Evolutionary conservation across 2,888 invertebrate species (phyloP).

Genomic region (Caenorhabditis imperialis): DNA sequence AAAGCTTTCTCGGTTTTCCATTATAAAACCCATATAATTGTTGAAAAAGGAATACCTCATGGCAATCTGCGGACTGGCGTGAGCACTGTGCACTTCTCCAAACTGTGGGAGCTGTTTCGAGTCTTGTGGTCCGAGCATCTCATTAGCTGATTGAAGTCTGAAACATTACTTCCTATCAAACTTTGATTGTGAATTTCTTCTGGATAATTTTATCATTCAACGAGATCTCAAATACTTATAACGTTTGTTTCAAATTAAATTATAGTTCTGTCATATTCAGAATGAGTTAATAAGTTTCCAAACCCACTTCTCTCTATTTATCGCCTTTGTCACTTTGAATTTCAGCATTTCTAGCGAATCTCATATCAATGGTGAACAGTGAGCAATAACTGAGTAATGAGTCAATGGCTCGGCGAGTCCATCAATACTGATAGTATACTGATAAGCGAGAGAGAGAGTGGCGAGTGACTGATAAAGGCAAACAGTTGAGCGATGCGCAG

Average conservation of each 20-base stretch:
- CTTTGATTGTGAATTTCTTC: background rate
- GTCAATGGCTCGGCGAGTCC: too few species aligned
- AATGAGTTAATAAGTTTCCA: background rate
- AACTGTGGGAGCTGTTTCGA: constrained; percentile 36
- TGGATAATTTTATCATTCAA: background rate
- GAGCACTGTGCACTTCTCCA: constrained; percentile 47
- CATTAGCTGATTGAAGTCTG: constrained; percentile 62
- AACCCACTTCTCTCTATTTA: constrained; percentile 28
- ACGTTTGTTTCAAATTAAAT: too few species aligned
- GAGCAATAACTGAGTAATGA: too few species aligned
- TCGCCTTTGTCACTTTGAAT: constrained; percentile 33
- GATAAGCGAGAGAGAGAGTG: too few species aligned
- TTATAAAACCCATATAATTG: too few species aligned
- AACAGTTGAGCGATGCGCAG: too few species aligned
- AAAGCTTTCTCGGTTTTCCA: too few species aligned
- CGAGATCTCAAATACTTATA: too few species aligned
- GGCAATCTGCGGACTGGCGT: constrained; percentile 51
- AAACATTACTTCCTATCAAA: too few species aligned
- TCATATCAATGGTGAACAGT: too few species aligned
- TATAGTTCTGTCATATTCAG: background rate
- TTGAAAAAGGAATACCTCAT: constrained; percentile 37
- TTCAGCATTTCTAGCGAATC: constrained; percentile 26
- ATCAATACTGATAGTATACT: too few species aligned
- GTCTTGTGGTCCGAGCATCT: constrained; percentile 46
- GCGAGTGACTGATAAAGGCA: too few species aligned